phyloP scores from a whole-genome alignment of 2,888 invertebrate species.

The Cryptus viduatorius region DNA sequence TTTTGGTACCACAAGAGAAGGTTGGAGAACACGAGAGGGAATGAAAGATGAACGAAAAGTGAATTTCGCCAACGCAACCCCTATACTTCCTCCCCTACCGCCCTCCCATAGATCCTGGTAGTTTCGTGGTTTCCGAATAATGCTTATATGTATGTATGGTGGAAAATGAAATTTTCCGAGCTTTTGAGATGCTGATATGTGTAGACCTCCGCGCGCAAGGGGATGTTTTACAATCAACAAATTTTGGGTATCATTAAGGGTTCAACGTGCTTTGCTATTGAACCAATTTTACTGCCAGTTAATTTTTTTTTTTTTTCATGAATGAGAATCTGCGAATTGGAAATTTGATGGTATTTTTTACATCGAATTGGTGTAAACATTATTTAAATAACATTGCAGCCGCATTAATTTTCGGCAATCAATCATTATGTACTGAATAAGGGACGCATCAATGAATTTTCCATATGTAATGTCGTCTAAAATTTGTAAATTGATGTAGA shows the following conservation, averaged over 20 bases:
- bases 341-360: too few relatives aligned
- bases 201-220: background rate
- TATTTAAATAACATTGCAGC: background rate
- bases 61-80: slow-evolving; percentile 7
- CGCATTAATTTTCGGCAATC: background rate
- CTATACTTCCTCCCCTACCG: too few relatives aligned
- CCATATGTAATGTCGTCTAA: background rate
- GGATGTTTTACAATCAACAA: background rate
- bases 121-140: slow-evolving; percentile 50
- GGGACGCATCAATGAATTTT: slow-evolving; percentile 18
- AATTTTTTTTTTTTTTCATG: too few relatives aligned
- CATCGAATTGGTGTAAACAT: too few relatives aligned
- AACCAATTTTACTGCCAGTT: too few relatives aligned
- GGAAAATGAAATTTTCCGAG: slow-evolving; percentile 36
- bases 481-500: background rate
- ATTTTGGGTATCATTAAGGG: background rate
- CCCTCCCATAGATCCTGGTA: background rate
- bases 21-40: slow-evolving; percentile 34
- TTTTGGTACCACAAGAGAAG: slow-evolving; percentile 1
- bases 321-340: too few relatives aligned
- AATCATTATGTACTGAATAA: background rate
- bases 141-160: slow-evolving; percentile 1
- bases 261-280: background rate
- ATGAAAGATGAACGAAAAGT: slow-evolving; percentile 43
- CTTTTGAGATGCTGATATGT: slow-evolving; percentile 34